Percentiles rank a stretch among this genome's conserved stretches.
Evolutionary conservation across 1,140 invertebrate species (phyloP).

Genomic region (Archegozetes longisetosus): DNA sequence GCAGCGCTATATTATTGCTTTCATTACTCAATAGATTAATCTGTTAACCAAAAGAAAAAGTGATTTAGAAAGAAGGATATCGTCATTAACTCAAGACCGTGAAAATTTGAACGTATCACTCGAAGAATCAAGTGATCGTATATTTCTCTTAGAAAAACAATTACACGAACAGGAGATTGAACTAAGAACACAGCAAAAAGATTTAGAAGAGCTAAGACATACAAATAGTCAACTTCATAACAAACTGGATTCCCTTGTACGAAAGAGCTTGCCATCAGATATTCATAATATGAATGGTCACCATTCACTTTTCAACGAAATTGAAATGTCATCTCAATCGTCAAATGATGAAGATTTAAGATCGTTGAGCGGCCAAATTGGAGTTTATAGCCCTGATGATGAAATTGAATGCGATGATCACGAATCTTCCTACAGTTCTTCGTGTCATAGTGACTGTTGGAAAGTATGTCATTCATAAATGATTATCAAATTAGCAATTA

Average conservation of each 20-base stretch:
- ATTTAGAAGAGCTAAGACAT: conserved; percentile 44
- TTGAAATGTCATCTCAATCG: conserved; percentile 32
- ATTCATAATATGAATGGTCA: conserved; percentile 7
- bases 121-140: conserved; percentile 75
- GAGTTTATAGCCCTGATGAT: neutral
- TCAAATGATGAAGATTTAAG: conserved; percentile 19
- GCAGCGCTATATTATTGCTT: conserved; percentile 2
- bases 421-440: neutral
- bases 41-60: conserved; percentile 62
- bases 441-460: neutral
- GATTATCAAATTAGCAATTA: neutral
- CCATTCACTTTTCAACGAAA: conserved; percentile 35
- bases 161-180: conserved; percentile 20
- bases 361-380: neutral
- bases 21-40: conserved; percentile 45
- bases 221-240: conserved; percentile 32
- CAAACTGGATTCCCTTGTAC: conserved; percentile 27
- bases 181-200: conserved; percentile 34
- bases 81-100: conserved; percentile 50
- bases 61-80: conserved; percentile 57
- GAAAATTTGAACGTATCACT: conserved; percentile 55
- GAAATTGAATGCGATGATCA: neutral
- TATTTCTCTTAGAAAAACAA: conserved; percentile 51
- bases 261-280: conserved; percentile 2
- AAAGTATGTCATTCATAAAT: neutral